Conservation (phyloP, 2,888 invertebrate species). For the Myathropa florea region DNA sequence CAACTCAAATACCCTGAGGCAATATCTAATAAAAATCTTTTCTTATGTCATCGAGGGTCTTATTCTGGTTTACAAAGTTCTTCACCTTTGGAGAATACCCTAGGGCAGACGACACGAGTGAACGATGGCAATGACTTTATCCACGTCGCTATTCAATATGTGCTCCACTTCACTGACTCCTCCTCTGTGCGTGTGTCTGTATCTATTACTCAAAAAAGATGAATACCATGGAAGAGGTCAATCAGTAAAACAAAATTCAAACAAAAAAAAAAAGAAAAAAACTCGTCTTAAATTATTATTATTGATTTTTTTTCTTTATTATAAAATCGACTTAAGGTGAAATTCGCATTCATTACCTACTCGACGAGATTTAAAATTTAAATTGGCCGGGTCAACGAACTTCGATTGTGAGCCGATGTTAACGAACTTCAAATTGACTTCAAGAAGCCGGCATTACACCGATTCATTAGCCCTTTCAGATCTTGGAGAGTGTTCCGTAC, state of each 20-base stretch:
- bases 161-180: neutral
- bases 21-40: slow-evolving; percentile 44
- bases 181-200: neutral
- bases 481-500: neutral
- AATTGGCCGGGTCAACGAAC: slow-evolving; percentile 35
- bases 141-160: neutral
- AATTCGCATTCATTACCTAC: slow-evolving; percentile 6
- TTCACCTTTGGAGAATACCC: slow-evolving; percentile 53
- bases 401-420: neutral
- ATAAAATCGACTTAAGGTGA: neutral
- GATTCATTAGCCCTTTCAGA: neutral
- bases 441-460: neutral
- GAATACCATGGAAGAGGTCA: slow-evolving; percentile 53
- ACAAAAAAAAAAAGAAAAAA: neutral
- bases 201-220: slow-evolving; percentile 7
- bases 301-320: neutral
- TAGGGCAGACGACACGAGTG: slow-evolving; percentile 38
- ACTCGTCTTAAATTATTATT: neutral
- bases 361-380: slow-evolving; percentile 21
- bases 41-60: slow-evolving; percentile 34
- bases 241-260: neutral
- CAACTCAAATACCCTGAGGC: slow-evolving; percentile 39
- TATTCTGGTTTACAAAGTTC: slow-evolving; percentile 40
- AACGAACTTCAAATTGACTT: slow-evolving; percentile 19
- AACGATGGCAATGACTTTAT: slow-evolving; percentile 15